Evolutionary conservation across 2,113 vertebrate species (phyloP).

Genomic region (Girardinichthys multiradiatus): DNA sequence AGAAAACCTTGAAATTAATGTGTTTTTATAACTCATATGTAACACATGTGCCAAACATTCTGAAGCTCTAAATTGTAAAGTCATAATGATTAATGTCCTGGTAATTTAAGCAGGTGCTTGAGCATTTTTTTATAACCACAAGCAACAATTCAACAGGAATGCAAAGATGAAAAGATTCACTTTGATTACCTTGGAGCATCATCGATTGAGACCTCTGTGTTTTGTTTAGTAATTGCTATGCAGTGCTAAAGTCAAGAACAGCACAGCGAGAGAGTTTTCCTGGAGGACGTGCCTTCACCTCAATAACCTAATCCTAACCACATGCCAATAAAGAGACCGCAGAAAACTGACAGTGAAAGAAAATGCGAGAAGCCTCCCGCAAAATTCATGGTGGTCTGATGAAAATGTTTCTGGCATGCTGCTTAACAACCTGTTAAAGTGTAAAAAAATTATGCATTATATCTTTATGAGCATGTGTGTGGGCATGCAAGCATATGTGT

Average conservation of each 20-base stretch:
- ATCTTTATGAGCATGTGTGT: conserved; percentile 59
- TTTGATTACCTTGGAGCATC: conserved; percentile 52
- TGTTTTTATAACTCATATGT: conserved; percentile 38
- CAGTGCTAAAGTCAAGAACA: conserved; percentile 48
- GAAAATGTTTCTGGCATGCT: conserved; percentile 65
- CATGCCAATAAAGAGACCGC: conserved; percentile 33
- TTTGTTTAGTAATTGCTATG: conserved; percentile 43
- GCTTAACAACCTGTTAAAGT: conserved; percentile 72
- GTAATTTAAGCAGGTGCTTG: conserved; percentile 52
- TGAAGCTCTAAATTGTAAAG: conserved; percentile 34
- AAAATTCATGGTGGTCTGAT: conserved; percentile 64
- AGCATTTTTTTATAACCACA: conserved; percentile 55
- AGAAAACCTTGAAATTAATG: conserved; percentile 37
- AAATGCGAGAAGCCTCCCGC: conserved; percentile 34
- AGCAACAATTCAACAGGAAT: conserved; percentile 47
- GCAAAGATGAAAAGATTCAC: conserved; percentile 43
- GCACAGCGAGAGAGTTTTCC: conserved; percentile 21
- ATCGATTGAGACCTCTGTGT: conserved; percentile 35
- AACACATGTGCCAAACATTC: conserved; percentile 37
- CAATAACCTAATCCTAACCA: conserved; percentile 40
- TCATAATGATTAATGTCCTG: conserved; percentile 59
- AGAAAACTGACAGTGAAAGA: conserved; percentile 45
- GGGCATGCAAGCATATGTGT: conserved; percentile 26
- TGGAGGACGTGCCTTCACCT: conserved; percentile 25
- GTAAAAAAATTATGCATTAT: conserved; percentile 46